Evolutionary conservation across 2,888 invertebrate genomes (phyloP).

Genomic region (Seira ritae): DNA sequence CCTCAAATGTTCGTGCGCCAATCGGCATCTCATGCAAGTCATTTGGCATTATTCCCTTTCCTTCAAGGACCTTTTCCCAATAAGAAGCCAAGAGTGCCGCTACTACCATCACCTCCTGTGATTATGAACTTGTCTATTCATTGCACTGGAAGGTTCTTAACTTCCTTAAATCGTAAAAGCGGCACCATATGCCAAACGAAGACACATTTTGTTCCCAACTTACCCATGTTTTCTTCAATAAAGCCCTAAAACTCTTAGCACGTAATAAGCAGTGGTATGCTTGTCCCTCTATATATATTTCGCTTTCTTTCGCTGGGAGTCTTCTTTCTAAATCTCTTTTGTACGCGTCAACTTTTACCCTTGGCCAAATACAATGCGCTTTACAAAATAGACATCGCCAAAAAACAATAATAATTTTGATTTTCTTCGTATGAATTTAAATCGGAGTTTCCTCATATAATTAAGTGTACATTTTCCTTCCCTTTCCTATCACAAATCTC

Average conservation of each 20-base stretch:
- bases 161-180: too few species aligned
- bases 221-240: neutral
- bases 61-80: constrained; percentile 38
- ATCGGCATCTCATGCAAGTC: neutral
- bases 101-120: neutral
- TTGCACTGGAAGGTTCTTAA: too few species aligned
- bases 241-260: neutral
- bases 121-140: neutral
- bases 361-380: neutral
- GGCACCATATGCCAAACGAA: neutral
- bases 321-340: neutral
- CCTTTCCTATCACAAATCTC: neutral
- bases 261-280: neutral
- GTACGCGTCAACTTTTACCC: neutral
- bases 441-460: neutral
- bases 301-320: neutral
- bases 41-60: constrained; percentile 35
- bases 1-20: neutral
- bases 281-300: neutral
- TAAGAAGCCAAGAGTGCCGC: neutral
- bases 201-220: neutral
- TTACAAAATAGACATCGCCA: neutral
- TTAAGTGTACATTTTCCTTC: neutral
- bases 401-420: neutral
- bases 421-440: neutral